phyloP scores from a whole-genome alignment of 2,113 vertebrate species.

The Gallinago media region DNA sequence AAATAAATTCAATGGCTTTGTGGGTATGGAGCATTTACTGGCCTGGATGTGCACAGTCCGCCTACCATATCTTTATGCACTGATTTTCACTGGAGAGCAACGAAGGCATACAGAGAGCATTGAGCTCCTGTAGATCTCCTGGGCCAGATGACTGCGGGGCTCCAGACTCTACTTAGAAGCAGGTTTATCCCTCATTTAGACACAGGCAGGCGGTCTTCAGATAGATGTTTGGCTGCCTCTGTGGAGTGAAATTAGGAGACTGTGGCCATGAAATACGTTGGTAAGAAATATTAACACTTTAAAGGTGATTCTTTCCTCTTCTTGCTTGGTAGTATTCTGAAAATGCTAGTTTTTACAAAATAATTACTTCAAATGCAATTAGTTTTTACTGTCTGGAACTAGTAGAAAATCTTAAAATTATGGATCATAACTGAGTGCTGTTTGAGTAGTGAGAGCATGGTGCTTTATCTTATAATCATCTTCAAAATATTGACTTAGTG shows the following conservation, averaged over 20 bases:
- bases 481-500: conserved; percentile 61
- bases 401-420: neutral
- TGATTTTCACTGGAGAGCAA: neutral
- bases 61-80: neutral
- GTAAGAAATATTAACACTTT: neutral
- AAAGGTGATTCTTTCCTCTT: neutral
- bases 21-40: neutral
- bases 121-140: neutral
- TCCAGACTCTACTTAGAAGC: neutral
- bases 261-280: neutral
- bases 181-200: neutral
- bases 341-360: neutral
- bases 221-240: neutral
- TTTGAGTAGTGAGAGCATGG: conserved; percentile 10
- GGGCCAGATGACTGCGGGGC: neutral
- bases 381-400: neutral
- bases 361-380: neutral
- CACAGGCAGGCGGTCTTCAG: neutral
- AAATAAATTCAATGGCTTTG: neutral
- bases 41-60: neutral
- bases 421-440: neutral
- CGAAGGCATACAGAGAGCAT: neutral
- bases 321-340: neutral
- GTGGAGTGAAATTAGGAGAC: neutral
- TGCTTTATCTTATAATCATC: conserved; percentile 23